Evolutionary conservation across 2,888 invertebrate genomes (phyloP), one percentile per base, ranked within the genome.

Genomic region (Oligia latruncula): DNA sequence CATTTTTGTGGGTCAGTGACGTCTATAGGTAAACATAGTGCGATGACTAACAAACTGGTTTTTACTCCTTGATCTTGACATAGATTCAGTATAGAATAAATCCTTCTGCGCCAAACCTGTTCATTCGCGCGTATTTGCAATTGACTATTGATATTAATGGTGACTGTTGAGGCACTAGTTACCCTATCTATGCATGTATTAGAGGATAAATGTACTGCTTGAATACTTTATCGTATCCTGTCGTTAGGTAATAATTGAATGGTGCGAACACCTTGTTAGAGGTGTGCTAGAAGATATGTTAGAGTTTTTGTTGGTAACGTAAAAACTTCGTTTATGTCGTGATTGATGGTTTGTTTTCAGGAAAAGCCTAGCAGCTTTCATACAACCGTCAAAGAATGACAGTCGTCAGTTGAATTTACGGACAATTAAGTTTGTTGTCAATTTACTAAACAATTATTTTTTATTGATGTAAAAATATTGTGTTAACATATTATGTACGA

Each of bases 11-110:
- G 93, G 94, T 95, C 94, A 95, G 90, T 93, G 93, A 95, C 92
- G 93, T 89, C 90, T 89, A 86, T 89, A 90, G 90, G 92, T 93
- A 94, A 94, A 93, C 92, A 93, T 87, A 87, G 87, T 76, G 64
- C 70, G 85, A 90, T 94, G 95, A 95, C 93, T 95, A 95, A 94
- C 87, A 94, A 94, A 95, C 95, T 88, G 86, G 94, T 94, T 94
- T 88, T 87, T 89, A 91, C 92, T 94, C 96, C 96, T 95, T 96
- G 96, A 96, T 96, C 96, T 95, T 96, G 96, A 96, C 96, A 96
- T 93, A 95, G 95, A 95, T 96, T 92, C 87, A 83, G 90, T 83
- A 65, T 82, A 92, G 93, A 95, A 94, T 94, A 95, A 95, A 95
- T 96, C 95, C 95, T 95, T 94, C 91, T 92, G 87, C 81, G 88